phyloP scores from a whole-genome alignment of 2,888 invertebrate species.

The Omphaloscelis lunosa region DNA sequence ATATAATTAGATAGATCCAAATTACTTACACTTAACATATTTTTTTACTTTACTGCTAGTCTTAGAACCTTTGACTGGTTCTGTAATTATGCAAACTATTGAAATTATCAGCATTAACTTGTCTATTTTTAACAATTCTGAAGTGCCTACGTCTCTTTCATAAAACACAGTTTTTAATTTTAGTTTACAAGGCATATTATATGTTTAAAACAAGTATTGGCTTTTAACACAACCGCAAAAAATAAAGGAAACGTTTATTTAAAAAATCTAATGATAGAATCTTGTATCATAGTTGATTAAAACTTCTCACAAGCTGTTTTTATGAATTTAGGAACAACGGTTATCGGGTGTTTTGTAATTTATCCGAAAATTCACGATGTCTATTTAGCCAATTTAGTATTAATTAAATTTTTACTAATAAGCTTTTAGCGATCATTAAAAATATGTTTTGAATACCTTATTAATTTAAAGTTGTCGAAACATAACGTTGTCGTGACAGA shows the following conservation, averaged over 20 bases:
- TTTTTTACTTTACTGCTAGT: neutral
- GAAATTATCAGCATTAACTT: neutral
- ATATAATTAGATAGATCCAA: neutral
- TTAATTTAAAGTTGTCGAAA: neutral
- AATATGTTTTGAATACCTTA: neutral
- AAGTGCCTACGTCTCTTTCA: neutral
- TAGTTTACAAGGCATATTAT: neutral
- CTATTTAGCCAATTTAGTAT: neutral
- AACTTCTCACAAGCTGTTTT: slow-evolving; percentile 1
- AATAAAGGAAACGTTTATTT: neutral
- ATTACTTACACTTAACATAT: neutral
- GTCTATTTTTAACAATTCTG: neutral
- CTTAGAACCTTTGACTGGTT: neutral
- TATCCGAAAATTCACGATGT: neutral
- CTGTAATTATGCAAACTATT: neutral
- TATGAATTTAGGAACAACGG: neutral
- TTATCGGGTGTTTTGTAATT: neutral
- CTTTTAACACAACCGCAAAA: neutral
- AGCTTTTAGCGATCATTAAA: neutral
- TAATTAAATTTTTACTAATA: neutral
- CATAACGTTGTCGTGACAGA: neutral
- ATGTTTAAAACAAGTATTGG: neutral
- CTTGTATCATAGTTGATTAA: neutral
- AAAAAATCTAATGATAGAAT: neutral
- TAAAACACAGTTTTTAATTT: neutral